Evolutionary conservation across 2,113 vertebrate species (phyloP), one percentile per base, ranked within the genome.

Genomic region (Galbula dea): DNA sequence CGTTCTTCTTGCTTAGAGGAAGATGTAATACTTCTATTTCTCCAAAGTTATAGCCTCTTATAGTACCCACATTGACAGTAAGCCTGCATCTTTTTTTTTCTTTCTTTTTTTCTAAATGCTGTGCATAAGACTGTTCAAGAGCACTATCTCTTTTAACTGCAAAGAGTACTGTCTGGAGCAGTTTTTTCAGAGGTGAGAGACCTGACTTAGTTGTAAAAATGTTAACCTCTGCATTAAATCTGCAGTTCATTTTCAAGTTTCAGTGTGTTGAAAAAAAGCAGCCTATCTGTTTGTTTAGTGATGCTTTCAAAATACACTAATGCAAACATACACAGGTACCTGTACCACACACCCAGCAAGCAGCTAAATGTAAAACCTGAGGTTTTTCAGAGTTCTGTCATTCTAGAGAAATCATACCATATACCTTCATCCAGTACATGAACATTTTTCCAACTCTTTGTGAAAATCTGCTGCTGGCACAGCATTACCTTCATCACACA

Each of bases 1-100:
- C 54, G 43, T 88, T 96, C 36, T 73, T 57, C 93, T 59, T 93
- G 72, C 90, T 88, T 57, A 86, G 63, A 91, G 79, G 68, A 94
- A 89, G 84, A 77, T 72, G 46, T 93, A 77, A 52, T 92, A 27
- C 14, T 73, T 36, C 46, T 79, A 65, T 94, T 95, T 94, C 57
- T 75, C 30, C 66, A 29, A 91, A 84, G 48, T 49, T 86, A 13
- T 11, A n/a, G 78, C 62, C 59, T 89, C 57, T 85, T 84, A 65
- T 32, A 54, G 68, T 77, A 22, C 45, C 8, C 80, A 83, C 72
- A 61, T 86, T 87, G 62, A 27, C 76, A 76, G 34, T 41, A 48
- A 90, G 46, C 30, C 75, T 93, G 27, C 78, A 27, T 69, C 22
- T 43, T 43, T 43, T 43, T 43, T 43, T 55, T 71, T 63, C 39